Evolutionary conservation across 2,113 vertebrate genomes (phyloP), one percentile per base, ranked within the genome.

Genomic region (Ophthalmolycus amberensis): DNA sequence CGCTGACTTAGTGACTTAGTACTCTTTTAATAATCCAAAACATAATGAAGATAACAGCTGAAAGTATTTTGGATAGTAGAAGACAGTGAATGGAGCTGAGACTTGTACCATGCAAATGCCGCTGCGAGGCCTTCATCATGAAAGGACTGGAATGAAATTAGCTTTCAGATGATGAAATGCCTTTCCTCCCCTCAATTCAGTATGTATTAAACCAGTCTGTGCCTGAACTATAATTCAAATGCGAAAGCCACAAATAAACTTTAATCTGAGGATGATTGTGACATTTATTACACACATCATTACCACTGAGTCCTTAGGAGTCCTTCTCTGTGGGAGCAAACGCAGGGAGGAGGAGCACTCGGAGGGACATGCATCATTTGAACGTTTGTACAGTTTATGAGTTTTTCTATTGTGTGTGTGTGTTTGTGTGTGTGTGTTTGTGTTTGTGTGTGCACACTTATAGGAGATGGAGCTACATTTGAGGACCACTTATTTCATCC

Each of bases 91-190:
- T 14, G 25, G 25, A 76, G 34, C 20, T 63, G 20, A 42, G 29
- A 50, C 25, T 11, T 37, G 3, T 12, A 52, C 3, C 20, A 42
- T 50, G 58, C 6, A 22, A 40, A n/a, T 56, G 20, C 5, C 2
- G 9, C 59, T 44, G 68, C 42, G 16, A 38, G 52, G 4, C 44
- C 14, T 18, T 70, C 32, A 25, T 44, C 8, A 25, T n/a, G 27
- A 75, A 56, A 65, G 44, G 29, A 50, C 59, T 8, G 16, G 22
- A 80, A 42, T 48, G 15, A 56, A 79, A 71, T 75, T 16, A n/a
- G 3, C 22, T 85, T 70, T 71, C n/a, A 60, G 11, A 60, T 79
- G 70, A 82, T 82, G 40, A 86, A 65, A 62, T 56, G 29, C 9
- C 6, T 29, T 22, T 37, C n/a, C 18, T 65, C 29, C 22, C 25